Evolutionary conservation across 2,113 vertebrate genomes (phyloP), one percentile per base, ranked within the genome.

Genomic region (Triplophysa rosa): DNA sequence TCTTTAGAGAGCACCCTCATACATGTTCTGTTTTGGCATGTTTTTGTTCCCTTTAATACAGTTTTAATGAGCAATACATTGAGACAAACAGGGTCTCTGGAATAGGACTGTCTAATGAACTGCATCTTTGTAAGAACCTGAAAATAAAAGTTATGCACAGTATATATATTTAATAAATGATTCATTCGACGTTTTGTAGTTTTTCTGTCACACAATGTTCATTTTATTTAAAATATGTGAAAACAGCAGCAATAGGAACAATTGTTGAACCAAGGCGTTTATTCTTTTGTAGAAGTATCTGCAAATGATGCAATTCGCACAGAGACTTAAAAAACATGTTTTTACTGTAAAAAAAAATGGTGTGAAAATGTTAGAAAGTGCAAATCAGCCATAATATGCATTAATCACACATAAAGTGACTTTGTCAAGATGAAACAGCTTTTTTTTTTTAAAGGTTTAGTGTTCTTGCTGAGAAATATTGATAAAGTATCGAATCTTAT

Each of bases 151-250:
- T 80, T 42, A 61, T 14, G 17, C 17, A 63, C 42, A 24, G 14
- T 29, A 49, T 49, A 56, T 80, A 68, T 68, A 84, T 68, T 68
- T 68, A 84, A 81, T 78, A 78, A 84, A 81, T 74, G 80, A 81
- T 37, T 81, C 66, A 47, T 69, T 75, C 67, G 17, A 74, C 58
- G 37, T 77, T 23, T 42, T 76, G 65, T 54, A 65, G 4, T 7
- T 45, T 19, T 71, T 17, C 17, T 16, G 49, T 54, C 12, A 12
- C 47, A 49, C 47, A 49, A 11, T 10, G 14, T 49, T 12, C 3
- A 47, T 49, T 49, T 49, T 14, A 12, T 49, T 14, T 14, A 12
- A 49, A 49, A 13, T 2, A 49, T 52, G 14, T 58, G 17, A 58
- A n/a, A n/a, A n/a, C 19, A n/a, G 19, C 54, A n/a, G 54, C 19